Base-by-base conservation (phyloP, 2,888 invertebrate species). In the Aelia acuminata region DNA sequence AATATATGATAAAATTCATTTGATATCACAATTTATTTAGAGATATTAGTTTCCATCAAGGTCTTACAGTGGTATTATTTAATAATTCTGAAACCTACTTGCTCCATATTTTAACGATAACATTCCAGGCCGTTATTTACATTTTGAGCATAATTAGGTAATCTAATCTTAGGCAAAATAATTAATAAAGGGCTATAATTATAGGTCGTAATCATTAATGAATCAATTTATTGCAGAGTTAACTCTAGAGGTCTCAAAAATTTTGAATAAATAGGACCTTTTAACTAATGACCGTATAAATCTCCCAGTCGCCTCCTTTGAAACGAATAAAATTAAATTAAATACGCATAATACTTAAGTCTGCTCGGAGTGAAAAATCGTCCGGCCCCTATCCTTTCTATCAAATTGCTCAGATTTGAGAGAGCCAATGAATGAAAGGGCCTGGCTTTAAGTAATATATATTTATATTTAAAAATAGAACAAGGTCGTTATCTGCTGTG, bases 401-500 rank as follows among this genome's bases (percentile, higher is more conserved):
- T 80, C 80, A 47, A 80, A 80, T 43, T 22, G 39, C 1, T n/a
- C 80, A n/a, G 80, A 10, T 13, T 15, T 10, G 43, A 39, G 80
- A n/a, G n/a, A 80, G n/a, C 43, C 43, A 80, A 70, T 47, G 80
- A 22, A n/a, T n/a, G 43, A 22, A n/a, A 47, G 22, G 39, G 20
- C 2, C 35, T 22, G 75, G 18, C 1, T 20, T 18, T 8, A 75
- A 75, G 43, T 39, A 43, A 80, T 80, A 43, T 80, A 80, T 80
- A 80, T 80, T 80, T 80, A 80, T n/a, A 80, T 80, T 80, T 43
- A 80, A 80, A 80, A 80, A 80, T 80, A 80, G 80, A 80, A 43
- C 80, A 80, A 80, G 80, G 80, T 43, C 80, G 13, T 47, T 80
- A 80, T 43, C 39, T 31, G 11, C 7, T 11, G 13, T 10, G 80